Evolutionary conservation across 2,113 vertebrate genomes (phyloP).

Genomic region (Odocoileus virginianus): DNA sequence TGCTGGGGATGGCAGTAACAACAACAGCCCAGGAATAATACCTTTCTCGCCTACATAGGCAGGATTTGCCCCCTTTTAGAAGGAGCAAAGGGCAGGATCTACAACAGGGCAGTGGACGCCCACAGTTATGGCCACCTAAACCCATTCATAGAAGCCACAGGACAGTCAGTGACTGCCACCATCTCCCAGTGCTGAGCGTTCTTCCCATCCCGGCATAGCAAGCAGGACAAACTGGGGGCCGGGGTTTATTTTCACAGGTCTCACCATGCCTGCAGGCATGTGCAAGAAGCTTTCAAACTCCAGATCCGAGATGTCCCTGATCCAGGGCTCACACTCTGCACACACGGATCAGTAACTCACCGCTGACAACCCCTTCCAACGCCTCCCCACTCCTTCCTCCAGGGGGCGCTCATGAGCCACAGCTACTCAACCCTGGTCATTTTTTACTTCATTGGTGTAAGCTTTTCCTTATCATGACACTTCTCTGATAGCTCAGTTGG

Average conservation of each 20-base stretch:
- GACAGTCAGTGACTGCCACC: fast-evolving
- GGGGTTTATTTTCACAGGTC: neutral
- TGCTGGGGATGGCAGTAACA: fast-evolving
- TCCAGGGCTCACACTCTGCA: neutral
- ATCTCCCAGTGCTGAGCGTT: neutral
- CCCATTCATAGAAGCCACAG: neutral
- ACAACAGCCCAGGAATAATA: neutral
- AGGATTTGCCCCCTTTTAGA: neutral
- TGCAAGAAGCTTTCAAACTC: neutral
- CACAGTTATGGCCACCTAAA: neutral
- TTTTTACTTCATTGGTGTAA: fast-evolving
- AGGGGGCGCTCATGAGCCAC: neutral
- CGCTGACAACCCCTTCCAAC: neutral
- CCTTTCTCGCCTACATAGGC: neutral
- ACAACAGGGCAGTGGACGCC: neutral
- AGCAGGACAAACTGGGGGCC: neutral
- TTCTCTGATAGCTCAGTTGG: neutral
- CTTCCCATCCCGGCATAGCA: fast-evolving
- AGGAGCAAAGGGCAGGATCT: neutral
- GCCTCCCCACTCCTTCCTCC: neutral
- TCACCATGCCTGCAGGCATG: neutral
- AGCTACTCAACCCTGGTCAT: neutral
- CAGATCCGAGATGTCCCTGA: neutral
- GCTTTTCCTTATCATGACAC: neutral
- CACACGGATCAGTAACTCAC: neutral